Evolutionary conservation across 2,113 vertebrate species (phyloP).

Genomic region (Dicaeum eximium): DNA sequence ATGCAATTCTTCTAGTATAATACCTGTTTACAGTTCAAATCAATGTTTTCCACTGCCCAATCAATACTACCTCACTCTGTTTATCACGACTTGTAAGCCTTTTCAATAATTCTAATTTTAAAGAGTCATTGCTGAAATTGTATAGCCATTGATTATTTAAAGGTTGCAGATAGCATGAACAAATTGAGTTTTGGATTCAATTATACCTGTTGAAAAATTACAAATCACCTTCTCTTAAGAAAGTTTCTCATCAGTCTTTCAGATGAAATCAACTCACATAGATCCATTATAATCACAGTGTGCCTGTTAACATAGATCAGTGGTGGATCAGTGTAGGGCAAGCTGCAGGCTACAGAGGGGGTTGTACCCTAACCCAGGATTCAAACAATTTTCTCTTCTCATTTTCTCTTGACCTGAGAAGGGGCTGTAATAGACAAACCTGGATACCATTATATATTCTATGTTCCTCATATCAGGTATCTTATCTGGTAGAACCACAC

Average conservation of each 20-base stretch:
- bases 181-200: slow-evolving; percentile 44
- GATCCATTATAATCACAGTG: neutral
- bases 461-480: neutral
- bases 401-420: neutral
- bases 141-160: slow-evolving; percentile 68
- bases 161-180: slow-evolving; percentile 45
- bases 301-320: neutral
- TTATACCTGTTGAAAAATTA: slow-evolving; percentile 20
- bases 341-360: neutral
- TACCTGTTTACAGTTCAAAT: slow-evolving; percentile 45
- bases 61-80: slow-evolving; percentile 65
- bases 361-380: neutral
- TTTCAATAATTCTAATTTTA: slow-evolving; percentile 74
- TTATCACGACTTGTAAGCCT: slow-evolving; percentile 57
- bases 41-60: slow-evolving; percentile 24
- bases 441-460: neutral
- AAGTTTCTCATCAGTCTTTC: neutral
- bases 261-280: neutral
- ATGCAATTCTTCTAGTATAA: slow-evolving; percentile 34
- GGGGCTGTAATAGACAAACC: neutral
- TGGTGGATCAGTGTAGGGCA: neutral
- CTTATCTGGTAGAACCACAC: neutral
- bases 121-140: slow-evolving; percentile 57
- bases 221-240: neutral
- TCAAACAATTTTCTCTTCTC: neutral